These are phyloP conservation scores for Hypanus sabinus DNA, from an alignment of 2,113 vertebrate species.

Conservation along the genomic window DNA sequence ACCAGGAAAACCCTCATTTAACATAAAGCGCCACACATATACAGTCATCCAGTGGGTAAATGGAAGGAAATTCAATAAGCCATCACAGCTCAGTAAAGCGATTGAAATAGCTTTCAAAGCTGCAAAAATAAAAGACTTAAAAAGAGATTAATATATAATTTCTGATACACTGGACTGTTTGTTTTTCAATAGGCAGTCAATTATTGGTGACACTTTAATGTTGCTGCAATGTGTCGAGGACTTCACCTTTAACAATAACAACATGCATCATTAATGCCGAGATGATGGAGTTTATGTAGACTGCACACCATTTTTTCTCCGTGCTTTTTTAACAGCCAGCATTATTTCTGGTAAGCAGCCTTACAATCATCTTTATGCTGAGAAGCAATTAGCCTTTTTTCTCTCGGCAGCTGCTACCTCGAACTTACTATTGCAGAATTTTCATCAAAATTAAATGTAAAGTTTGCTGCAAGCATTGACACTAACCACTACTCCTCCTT, in stretches of 20 bases:
- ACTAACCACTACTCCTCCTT: not conserved
- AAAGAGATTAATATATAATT: not conserved
- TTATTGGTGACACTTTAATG: not conserved
- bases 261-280: conserved; percentile 7
- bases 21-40: not conserved
- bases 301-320: not conserved
- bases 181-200: not conserved
- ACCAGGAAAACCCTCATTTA: not conserved
- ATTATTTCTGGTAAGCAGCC: not conserved
- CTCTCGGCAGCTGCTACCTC: not conserved
- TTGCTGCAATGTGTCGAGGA: not conserved
- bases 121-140: not conserved
- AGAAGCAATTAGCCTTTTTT: not conserved
- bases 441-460: not conserved
- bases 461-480: not conserved
- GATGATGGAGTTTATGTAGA: conserved; percentile 6
- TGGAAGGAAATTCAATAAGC: not conserved
- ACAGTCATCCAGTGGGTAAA: not conserved
- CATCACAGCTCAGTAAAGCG: not conserved
- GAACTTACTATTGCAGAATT: not conserved
- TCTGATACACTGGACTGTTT: not conserved
- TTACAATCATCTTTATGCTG: not conserved
- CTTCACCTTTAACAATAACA: conserved; percentile 23
- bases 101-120: not conserved
- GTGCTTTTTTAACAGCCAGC: not conserved